A percentile compares a stretch with the other conserved stretches of the same genome.
These are phyloP conservation scores for Calypte anna DNA, from an alignment of 2,113 vertebrate species.

Conservation along the genomic window DNA sequence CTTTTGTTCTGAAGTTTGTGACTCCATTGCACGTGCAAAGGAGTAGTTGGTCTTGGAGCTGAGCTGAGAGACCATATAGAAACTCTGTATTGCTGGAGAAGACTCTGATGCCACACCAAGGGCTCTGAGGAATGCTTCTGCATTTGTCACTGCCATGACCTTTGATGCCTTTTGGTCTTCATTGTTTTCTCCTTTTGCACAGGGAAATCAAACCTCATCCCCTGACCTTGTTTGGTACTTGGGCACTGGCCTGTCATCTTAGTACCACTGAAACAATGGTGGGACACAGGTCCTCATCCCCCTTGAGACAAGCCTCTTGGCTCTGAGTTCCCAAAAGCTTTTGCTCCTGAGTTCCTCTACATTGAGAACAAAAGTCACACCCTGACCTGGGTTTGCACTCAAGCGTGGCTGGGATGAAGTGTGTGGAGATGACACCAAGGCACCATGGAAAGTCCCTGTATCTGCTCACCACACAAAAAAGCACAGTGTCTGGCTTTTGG, in stretches of 20 bases:
- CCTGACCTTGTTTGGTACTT: background rate
- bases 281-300: background rate
- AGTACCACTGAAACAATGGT: background rate
- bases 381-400: background rate
- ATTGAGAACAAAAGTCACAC: background rate
- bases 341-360: background rate
- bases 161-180: background rate
- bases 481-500: background rate
- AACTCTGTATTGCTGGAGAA: background rate
- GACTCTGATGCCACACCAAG: background rate
- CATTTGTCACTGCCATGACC: rapidly evolving
- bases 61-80: background rate
- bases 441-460: background rate
- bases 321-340: background rate
- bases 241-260: background rate
- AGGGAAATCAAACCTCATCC: background rate
- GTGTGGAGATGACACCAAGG: background rate
- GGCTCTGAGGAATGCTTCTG: background rate
- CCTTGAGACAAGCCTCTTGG: background rate
- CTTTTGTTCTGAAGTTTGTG: background rate
- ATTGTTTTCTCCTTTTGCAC: background rate
- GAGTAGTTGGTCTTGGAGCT: background rate
- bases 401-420: background rate
- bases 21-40: rapidly evolving
- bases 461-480: background rate